phyloP scores from a whole-genome alignment of 2,113 vertebrate genomes.

The Heterochromis multidens region DNA sequence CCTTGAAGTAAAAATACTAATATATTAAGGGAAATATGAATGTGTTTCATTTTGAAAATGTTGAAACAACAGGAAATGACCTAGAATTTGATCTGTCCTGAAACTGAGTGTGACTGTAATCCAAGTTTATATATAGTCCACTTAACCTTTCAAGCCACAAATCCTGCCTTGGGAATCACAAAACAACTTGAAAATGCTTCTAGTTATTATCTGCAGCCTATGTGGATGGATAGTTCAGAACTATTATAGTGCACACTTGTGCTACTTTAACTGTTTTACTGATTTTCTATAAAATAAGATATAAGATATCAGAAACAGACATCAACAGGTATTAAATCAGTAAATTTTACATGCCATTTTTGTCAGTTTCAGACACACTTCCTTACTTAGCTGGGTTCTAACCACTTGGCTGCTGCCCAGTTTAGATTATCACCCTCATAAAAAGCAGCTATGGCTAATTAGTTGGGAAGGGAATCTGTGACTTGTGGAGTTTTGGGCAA shows the following conservation, averaged over 20 bases:
- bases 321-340: neutral
- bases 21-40: neutral
- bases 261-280: neutral
- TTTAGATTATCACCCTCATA: constrained; percentile 54
- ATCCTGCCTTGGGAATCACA: neutral
- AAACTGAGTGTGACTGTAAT: neutral
- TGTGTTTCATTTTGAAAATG: neutral
- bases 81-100: neutral
- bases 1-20: neutral
- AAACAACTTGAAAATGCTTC: neutral
- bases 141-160: neutral
- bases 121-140: neutral
- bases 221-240: neutral
- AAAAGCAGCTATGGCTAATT: constrained; percentile 49
- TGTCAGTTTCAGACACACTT: neutral
- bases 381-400: constrained; percentile 14
- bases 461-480: constrained; percentile 35
- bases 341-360: neutral
- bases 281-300: neutral
- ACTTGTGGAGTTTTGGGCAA: constrained; percentile 43
- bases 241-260: neutral
- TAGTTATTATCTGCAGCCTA: neutral
- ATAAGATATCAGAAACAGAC: neutral
- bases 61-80: neutral
- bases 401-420: constrained; percentile 30